A percentile compares a stretch with the other conserved stretches of the same genome.
Evolutionary conservation across 2,888 invertebrate genomes (phyloP).

Genomic region (Geophilus truncorum): DNA sequence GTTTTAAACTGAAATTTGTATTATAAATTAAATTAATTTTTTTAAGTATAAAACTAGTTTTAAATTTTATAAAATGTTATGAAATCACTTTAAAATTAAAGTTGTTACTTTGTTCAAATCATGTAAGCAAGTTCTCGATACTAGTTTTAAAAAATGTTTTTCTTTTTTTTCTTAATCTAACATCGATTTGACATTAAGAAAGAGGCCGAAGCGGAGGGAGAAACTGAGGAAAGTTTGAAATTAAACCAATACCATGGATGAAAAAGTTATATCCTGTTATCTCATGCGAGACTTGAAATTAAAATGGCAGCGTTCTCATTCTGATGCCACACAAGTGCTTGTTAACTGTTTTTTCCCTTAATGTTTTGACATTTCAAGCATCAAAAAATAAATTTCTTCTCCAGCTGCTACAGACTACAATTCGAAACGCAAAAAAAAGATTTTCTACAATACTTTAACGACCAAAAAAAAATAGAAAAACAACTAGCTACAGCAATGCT

Average conservation of each 20-base stretch:
- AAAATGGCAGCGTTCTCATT: slow-evolving; percentile 2
- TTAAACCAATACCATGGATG: slow-evolving; percentile 3
- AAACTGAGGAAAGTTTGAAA: neutral
- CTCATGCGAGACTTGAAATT: neutral
- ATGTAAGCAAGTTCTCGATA: neutral
- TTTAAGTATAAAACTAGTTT: no score
- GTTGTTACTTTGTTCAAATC: neutral
- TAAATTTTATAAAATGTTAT: no score
- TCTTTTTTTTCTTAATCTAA: neutral
- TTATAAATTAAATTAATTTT: no score
- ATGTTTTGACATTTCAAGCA: slow-evolving; percentile 2
- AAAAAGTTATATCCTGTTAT: neutral
- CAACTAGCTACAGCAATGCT: neutral
- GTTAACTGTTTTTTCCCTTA: neutral
- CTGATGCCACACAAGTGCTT: slow-evolving; percentile 14
- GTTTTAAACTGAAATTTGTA: no score
- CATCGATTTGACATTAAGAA: slow-evolving; percentile 21
- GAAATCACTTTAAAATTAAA: slow-evolving; percentile 2
- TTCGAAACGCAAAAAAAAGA: neutral
- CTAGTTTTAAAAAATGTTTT: neutral
- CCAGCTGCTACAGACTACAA: slow-evolving; percentile 1
- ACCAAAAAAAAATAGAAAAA: neutral
- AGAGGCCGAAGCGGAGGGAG: neutral
- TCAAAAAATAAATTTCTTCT: slow-evolving; percentile 21
- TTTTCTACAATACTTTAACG: neutral